Base-by-base conservation (phyloP, 1,140 invertebrate genomes). In the Manduca sexta region DNA sequence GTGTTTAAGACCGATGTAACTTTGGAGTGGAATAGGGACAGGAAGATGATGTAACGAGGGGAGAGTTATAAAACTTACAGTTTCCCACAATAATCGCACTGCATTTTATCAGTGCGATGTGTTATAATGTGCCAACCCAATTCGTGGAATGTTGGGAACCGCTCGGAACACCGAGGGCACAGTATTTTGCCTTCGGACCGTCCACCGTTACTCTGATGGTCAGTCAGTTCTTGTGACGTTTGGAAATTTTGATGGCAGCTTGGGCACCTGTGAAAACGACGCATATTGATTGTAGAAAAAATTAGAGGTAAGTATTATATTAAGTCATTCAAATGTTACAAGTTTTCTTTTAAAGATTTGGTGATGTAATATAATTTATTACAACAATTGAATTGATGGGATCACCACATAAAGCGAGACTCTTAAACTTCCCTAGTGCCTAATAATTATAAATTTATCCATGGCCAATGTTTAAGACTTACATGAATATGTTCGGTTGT, bases 41-140 rank as follows among this genome's bases (percentile, higher is more conserved):
- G n/a, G n/a, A n/a, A n/a, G n/a, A n/a, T n/a, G n/a, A n/a, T n/a
- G n/a, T n/a, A n/a, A n/a, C n/a, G n/a, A n/a, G n/a, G n/a, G n/a
- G n/a, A n/a, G n/a, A n/a, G n/a, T n/a, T n/a, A 30, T 15, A 43
- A 13, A 45, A 67, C 72, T 52, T 60, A 82, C 82, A 65, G 35
- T 69, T 85, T 85, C 1, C 71, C 78, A 43, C 82, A 85, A 56
- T 82, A 85, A 56, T 85, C 82, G 43, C 82, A 85, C 31, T 79
- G 76, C 33, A 62, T 49, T 48, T 76, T 76, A 17, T 81, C 79
- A 1, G 60, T 61, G 10, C 81, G 71, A 41, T 84, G 79, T 2
- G 74, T 60, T 15, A 78, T 31, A 4, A 83, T 55, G 37, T 84
- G 81, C 49, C 58, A 60, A 1, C 81, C 81, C 1, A 84, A 60